Conservation (phyloP, 2,113 vertebrate species). For the Catharus minimus region DNA sequence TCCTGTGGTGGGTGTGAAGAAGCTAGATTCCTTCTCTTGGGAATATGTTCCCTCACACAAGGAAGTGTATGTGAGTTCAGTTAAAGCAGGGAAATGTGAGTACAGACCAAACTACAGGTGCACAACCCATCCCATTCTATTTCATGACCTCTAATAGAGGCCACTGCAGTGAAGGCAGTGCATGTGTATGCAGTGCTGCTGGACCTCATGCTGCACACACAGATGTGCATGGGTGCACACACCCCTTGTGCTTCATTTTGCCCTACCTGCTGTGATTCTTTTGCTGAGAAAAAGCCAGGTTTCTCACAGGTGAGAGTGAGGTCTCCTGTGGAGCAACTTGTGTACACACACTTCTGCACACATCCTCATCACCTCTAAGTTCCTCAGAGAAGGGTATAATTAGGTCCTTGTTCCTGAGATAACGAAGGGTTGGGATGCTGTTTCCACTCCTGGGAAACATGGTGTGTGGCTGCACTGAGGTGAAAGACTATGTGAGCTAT, state of each 20-base stretch:
- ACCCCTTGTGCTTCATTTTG: background rate
- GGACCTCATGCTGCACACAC: background rate
- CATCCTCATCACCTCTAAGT: background rate
- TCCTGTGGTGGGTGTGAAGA: background rate
- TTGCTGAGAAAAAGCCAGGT: background rate
- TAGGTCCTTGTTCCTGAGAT: background rate
- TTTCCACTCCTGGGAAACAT: background rate
- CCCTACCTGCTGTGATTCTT: background rate
- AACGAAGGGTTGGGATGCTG: fast-evolving
- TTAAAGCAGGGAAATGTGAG: background rate
- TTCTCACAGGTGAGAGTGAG: background rate
- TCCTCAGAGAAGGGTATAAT: background rate
- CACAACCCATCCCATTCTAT: background rate
- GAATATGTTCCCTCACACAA: background rate
- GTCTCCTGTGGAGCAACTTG: background rate
- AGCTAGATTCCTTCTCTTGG: background rate
- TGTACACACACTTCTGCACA: background rate
- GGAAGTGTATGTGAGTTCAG: fast-evolving
- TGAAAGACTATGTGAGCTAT: fast-evolving
- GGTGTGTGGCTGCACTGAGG: background rate
- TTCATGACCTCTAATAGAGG: background rate
- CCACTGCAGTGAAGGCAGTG: background rate
- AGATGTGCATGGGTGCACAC: fast-evolving
- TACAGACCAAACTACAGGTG: background rate
- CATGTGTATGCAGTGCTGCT: background rate